Evolutionary conservation across 2,113 vertebrate species (phyloP), one percentile per base, ranked within the genome.

Genomic region (Pseudorasbora parva): DNA sequence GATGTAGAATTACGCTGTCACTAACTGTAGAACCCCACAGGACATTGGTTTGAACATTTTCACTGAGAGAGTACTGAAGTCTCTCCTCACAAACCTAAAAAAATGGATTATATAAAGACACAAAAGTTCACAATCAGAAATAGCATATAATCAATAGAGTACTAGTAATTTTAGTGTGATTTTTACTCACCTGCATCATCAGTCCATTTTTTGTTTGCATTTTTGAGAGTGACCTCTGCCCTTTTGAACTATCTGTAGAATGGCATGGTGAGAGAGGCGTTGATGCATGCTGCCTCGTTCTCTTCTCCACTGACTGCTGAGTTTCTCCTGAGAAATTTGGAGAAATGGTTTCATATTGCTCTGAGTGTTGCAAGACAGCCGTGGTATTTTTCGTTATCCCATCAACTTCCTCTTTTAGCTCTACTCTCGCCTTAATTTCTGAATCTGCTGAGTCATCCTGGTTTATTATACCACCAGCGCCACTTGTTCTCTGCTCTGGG

Each of bases 41-140:
- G 71, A 96, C 90, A 74, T 96, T 97, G 86, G 95, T 94, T 74
- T 95, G 95, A 88, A 97, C 96, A 15, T 96, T 95, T 90, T 97
- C 96, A 89, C 95, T 92, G 66, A 97, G 93, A 5, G 96, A 96
- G 89, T 94, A 94, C 90, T 96, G 93, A 62, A 97, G 90, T 83
- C 95, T 95, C 84, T 97, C 96, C 84, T 97, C 96, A 90, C 96
- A 97, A 86, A 97, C 95, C 95, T 97, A 92, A 72, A 64, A 71
- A 84, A n/a, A 82, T 75, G 0, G 0, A 43, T 85, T 51, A 15
- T 62, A 51, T 3, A 59, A 84, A 77, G 27, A 33, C 75, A 25
- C 8, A 59, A 27, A 76, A 12, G 56, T 25, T 8, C 25, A n/a
- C n/a, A n/a, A n/a, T 57, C 6, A 37, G 23, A 54, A 66, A 23